These are phyloP conservation scores for Caenorhabditis macrosperma DNA, from an alignment of 2,888 invertebrate species.

Conservation along the genomic window DNA sequence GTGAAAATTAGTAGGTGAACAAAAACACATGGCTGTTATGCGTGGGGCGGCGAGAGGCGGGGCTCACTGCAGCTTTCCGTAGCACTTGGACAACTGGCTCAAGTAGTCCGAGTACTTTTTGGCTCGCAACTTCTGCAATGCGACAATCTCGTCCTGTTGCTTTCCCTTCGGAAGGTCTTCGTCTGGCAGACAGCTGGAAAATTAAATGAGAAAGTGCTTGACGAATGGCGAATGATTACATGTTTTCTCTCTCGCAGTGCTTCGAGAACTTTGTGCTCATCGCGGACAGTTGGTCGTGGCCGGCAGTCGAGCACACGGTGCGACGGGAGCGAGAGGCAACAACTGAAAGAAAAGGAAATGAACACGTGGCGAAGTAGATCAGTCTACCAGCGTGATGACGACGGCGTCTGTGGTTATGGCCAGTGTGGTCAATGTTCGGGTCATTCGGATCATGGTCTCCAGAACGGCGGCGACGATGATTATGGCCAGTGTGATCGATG, in stretches of 20 bases:
- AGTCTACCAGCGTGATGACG: slow-evolving; percentile 17
- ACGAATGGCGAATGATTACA: slow-evolving; percentile 38
- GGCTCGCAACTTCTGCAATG: slow-evolving; percentile 62
- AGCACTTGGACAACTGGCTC: slow-evolving; percentile 51
- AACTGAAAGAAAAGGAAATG: slow-evolving; percentile 11
- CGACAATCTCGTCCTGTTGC: slow-evolving; percentile 62
- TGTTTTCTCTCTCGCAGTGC: slow-evolving; percentile 68
- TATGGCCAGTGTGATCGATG: slow-evolving; percentile 33
- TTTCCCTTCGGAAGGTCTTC: slow-evolving; percentile 66
- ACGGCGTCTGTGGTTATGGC: slow-evolving; percentile 58
- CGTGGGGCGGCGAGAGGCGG: too few relatives aligned
- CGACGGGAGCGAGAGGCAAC: slow-evolving; percentile 42
- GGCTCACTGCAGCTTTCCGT: slow-evolving; percentile 46
- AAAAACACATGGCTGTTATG: slow-evolving; percentile 2
- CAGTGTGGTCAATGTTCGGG: slow-evolving; percentile 61
- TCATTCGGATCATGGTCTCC: slow-evolving; percentile 62
- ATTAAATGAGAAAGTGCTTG: not conserved
- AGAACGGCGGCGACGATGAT: slow-evolving; percentile 31
- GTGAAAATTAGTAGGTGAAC: not conserved
- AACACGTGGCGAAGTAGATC: not conserved
- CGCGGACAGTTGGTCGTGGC: slow-evolving; percentile 53
- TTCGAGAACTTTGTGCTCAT: slow-evolving; percentile 58
- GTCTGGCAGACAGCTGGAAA: slow-evolving; percentile 68
- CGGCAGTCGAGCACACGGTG: slow-evolving; percentile 54
- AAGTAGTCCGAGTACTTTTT: slow-evolving; percentile 64